Percentiles rank a stretch among this genome's conserved stretches.
Conservation (phyloP, 1,140 invertebrate genomes). For the Homalodisca vitripennis region DNA sequence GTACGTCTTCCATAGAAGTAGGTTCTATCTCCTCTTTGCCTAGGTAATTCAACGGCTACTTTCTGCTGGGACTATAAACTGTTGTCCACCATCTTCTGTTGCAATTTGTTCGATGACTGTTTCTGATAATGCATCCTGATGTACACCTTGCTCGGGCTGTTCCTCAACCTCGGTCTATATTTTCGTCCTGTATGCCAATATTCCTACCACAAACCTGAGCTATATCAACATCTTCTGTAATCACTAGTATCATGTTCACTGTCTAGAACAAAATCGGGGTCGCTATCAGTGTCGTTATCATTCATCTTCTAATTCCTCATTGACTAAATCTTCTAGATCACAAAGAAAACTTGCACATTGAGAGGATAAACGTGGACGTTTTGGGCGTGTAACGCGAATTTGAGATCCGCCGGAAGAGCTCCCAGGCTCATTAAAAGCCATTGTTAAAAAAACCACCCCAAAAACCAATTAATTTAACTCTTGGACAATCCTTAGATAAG, state of each 20-base stretch:
- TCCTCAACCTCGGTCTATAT: not conserved
- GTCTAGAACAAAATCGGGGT: constrained; percentile 12
- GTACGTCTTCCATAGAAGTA: constrained; percentile 11
- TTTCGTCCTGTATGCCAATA: too few species aligned
- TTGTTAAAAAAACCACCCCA: too few species aligned
- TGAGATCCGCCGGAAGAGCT: not conserved
- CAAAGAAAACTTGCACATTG: not conserved
- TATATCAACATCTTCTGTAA: not conserved
- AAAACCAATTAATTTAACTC: too few species aligned
- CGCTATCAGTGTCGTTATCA: constrained; percentile 8
- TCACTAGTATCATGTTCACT: constrained; percentile 11
- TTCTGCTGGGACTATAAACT: not conserved
- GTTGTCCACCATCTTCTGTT: not conserved
- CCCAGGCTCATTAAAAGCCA: not conserved
- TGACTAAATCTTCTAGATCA: constrained; percentile 9
- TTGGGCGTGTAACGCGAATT: too few species aligned
- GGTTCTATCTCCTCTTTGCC: not conserved
- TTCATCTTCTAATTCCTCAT: constrained; percentile 11
- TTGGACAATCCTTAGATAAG: not conserved
- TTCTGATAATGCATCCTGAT: not conserved
- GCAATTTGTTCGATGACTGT: not conserved
- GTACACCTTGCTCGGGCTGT: not conserved
- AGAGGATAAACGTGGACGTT: not conserved
- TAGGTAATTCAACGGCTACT: not conserved
- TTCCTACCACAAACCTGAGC: too few species aligned